Percentiles rank a stretch among this genome's conserved stretches.
Conservation (phyloP, 2,888 invertebrate genomes). For the Xanthorhoe designata region DNA sequence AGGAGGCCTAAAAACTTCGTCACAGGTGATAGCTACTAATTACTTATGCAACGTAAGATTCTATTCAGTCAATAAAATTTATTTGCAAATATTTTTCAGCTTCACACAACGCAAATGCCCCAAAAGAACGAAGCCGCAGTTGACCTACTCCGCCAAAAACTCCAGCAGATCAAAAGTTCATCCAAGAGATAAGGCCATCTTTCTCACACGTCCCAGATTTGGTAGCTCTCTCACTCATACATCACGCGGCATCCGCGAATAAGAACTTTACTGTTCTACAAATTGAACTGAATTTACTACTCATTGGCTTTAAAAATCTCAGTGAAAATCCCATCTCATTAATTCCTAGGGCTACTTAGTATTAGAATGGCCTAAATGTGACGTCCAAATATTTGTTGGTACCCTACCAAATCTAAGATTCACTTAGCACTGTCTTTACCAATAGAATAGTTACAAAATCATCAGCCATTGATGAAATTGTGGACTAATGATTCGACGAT, state of each 20-base stretch:
- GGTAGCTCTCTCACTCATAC: slow-evolving; percentile 61
- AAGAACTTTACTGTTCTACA: slow-evolving; percentile 19
- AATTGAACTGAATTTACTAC: slow-evolving; percentile 21
- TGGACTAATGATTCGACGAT: slow-evolving; percentile 19
- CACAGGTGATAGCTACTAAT: neutral
- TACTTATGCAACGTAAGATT: neutral
- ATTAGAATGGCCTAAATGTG: slow-evolving; percentile 49
- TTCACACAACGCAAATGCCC: slow-evolving; percentile 72
- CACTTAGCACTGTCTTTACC: slow-evolving; percentile 2
- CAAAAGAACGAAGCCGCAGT: slow-evolving; percentile 79
- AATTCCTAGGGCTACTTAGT: slow-evolving; percentile 55
- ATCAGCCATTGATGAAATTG: slow-evolving; percentile 1
- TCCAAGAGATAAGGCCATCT: slow-evolving; percentile 75
- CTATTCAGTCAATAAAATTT: neutral
- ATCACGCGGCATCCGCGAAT: slow-evolving; percentile 35
- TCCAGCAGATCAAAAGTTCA: slow-evolving; percentile 83
- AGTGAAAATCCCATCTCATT: slow-evolving; percentile 49
- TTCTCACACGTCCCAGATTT: slow-evolving; percentile 49
- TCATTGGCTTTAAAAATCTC: slow-evolving; percentile 18
- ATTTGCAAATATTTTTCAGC: slow-evolving; percentile 53
- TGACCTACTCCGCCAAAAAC: slow-evolving; percentile 78
- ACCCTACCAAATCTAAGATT: slow-evolving; percentile 42
- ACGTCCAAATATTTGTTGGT: slow-evolving; percentile 53
- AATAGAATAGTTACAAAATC: neutral
- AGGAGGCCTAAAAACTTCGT: no score